Base-by-base conservation (phyloP, 1,140 invertebrate species). In the Magallana ariakensis region DNA sequence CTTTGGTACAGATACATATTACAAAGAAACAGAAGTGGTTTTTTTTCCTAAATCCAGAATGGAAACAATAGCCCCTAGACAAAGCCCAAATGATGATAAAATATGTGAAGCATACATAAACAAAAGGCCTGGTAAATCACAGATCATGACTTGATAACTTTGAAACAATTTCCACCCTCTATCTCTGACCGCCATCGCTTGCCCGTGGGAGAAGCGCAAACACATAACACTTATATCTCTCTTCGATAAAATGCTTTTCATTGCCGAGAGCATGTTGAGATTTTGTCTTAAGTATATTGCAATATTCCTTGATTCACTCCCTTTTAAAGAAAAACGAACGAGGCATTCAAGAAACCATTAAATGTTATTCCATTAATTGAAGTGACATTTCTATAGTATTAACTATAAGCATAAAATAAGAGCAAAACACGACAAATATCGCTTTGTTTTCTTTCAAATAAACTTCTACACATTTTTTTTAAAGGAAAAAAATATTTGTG, bases 161-260 rank as follows among this genome's bases (percentile, higher is more conserved):
- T 75, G 66, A 75, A 75, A 75, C 66, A 75, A 46, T 75, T 75
- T 75, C 66, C 22, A 75, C 66, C 66, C 66, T 7, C 2, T 75
- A 75, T 75, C 66, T 11, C 10, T 9, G 19, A 75, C 22, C 66
- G 66, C 22, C 66, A 75, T 75, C 66, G 9, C 66, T 10, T 13
- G 66, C 66, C 66, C 13, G 22, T 19, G 66, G 66, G 66, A 75
- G 66, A 75, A 75, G 33, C 19, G 11, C 9, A 11, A 13, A 75
- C 19, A 19, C 9, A 9, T 26, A 26, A 75, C 66, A 9, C 66
- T 75, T 26, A 33, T 75, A 75, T 75, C 66, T 26, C 66, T 75
- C 22, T 26, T 11, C 22, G 66, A 75, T 75, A 75, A 75, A 75
- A 75, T 75, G 26, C 66, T 75, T 75, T 75, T 4, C 66, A 75